Conservation (phyloP, 2,888 invertebrate species). For the Phengaris alcon region DNA sequence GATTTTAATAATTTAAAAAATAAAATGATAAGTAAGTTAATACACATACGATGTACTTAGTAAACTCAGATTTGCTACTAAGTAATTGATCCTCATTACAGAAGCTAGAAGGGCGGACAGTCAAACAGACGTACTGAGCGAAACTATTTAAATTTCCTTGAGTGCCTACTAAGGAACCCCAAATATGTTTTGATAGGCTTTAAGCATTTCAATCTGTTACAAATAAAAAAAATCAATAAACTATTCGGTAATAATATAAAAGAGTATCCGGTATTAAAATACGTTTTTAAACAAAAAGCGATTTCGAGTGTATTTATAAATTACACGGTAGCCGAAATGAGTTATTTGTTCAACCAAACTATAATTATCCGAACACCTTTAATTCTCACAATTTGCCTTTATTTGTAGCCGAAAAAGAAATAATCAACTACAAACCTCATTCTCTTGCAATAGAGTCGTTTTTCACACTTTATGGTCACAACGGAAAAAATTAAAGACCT, state of each 20-base stretch:
- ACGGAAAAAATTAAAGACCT: neutral
- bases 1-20: no score
- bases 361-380: conserved; percentile 61
- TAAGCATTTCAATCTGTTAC: neutral
- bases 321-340: conserved; percentile 66
- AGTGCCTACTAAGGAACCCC: no score
- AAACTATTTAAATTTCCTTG: no score
- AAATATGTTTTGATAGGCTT: neutral
- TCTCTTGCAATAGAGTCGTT: neutral
- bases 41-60: no score
- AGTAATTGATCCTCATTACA: no score
- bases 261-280: conserved; percentile 4
- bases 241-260: neutral
- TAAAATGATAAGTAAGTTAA: no score
- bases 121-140: no score
- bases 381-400: conserved; percentile 64
- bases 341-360: conserved; percentile 60
- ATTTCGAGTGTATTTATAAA: conserved; percentile 51
- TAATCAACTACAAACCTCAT: conserved; percentile 36
- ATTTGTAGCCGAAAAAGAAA: conserved; percentile 28
- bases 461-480: neutral
- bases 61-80: no score
- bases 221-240: neutral
- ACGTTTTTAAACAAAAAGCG: conserved; percentile 21
- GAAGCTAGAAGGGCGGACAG: no score